Evolutionary conservation across 2,888 invertebrate genomes (phyloP).

Genomic region (Chaetogeoica ovagalla): DNA sequence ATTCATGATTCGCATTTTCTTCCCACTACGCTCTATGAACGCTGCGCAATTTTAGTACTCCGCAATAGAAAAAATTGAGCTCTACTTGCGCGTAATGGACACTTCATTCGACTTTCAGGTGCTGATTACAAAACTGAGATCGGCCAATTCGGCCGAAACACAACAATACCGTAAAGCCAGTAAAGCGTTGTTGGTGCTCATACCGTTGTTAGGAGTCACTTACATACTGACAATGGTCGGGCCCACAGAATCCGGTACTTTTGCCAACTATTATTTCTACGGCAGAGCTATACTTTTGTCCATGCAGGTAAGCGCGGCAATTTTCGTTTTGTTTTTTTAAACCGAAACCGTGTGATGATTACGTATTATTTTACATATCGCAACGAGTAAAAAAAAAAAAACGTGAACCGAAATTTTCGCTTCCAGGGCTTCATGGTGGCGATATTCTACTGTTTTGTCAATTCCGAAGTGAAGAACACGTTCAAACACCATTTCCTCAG

Average conservation of each 20-base stretch:
- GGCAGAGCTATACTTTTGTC: constrained; percentile 81
- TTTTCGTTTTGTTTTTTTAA: too few species aligned
- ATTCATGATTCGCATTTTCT: too few species aligned
- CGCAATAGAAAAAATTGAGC: too few species aligned
- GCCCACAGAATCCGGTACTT: constrained; percentile 72
- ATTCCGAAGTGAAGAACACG: constrained; percentile 86
- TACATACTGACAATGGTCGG: constrained; percentile 83
- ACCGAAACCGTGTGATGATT: too few species aligned
- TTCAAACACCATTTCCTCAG: constrained; percentile 78
- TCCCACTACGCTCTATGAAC: too few species aligned
- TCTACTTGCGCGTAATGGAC: too few species aligned
- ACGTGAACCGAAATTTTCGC: too few species aligned
- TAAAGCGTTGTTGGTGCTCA: constrained; percentile 86
- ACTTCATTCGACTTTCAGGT: constrained; percentile 65
- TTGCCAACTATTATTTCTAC: constrained; percentile 76
- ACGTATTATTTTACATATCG: too few species aligned
- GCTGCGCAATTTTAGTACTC: too few species aligned
- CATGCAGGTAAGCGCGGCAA: constrained; percentile 78
- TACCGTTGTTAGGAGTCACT: constrained; percentile 90
- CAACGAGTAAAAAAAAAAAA: too few species aligned
- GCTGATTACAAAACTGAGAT: constrained; percentile 87
- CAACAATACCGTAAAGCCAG: constrained; percentile 89
- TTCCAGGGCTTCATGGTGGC: constrained; percentile 85
- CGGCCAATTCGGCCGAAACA: constrained; percentile 86
- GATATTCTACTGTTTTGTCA: constrained; percentile 88